Evolutionary conservation across 2,888 invertebrate genomes (phyloP).

Genomic region (Melanargia galathea): DNA sequence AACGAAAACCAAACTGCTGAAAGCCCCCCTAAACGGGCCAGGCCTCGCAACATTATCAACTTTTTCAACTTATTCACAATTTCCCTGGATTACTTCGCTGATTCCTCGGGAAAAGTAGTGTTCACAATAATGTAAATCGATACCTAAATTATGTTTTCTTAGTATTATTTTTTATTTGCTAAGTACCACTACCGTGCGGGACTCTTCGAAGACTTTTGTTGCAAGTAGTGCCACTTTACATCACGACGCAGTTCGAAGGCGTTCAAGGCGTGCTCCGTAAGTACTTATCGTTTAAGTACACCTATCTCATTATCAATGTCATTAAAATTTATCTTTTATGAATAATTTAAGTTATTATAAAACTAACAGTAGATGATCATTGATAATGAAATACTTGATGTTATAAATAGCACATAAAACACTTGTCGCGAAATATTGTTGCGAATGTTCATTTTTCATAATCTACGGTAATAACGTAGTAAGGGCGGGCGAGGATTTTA

Average conservation of each 20-base stretch:
- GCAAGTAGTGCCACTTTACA: conserved; percentile 6
- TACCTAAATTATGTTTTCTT: background rate
- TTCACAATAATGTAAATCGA: conserved; percentile 29
- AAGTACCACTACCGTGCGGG: background rate
- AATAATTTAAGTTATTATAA: too few relatives aligned
- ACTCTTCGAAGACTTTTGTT: conserved; percentile 7
- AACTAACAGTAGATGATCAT: background rate
- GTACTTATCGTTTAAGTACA: background rate
- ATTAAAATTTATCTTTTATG: too few relatives aligned
- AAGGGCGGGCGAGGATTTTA: background rate
- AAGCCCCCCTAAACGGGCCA: conserved; percentile 7
- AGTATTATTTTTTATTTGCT: conserved; percentile 16
- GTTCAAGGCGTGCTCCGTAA: conserved; percentile 4
- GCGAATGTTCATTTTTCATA: conserved; percentile 3
- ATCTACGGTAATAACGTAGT: too few relatives aligned
- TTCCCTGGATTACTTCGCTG: conserved; percentile 30
- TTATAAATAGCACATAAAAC: background rate
- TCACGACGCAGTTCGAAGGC: background rate
- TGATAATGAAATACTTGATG: background rate
- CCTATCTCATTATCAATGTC: background rate
- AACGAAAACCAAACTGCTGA: background rate
- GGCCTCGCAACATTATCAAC: conserved; percentile 12
- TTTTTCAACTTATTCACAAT: conserved; percentile 29
- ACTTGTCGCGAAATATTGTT: background rate
- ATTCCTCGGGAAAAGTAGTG: conserved; percentile 29